Conservation (phyloP, 2,113 vertebrate species). For the Beaufortia kweichowensis region DNA sequence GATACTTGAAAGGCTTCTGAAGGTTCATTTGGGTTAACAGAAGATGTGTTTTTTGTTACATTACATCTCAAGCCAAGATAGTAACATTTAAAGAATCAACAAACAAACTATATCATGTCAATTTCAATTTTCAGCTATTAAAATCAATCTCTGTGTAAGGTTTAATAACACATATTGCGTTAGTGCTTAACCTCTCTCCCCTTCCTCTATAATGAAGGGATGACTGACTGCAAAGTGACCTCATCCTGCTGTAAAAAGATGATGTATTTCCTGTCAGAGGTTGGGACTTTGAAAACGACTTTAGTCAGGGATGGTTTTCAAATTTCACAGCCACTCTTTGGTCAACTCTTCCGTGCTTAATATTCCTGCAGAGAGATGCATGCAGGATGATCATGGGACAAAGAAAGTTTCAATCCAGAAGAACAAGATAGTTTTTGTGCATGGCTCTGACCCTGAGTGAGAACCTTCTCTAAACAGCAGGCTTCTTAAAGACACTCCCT, state of each 20-base stretch:
- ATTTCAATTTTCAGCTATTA: neutral
- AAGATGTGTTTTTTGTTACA: no score
- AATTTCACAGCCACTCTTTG: conserved; percentile 20
- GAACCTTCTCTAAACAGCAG: conserved; percentile 29
- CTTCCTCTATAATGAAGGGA: conserved; percentile 45
- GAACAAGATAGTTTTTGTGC: neutral
- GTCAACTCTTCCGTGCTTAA: conserved; percentile 24
- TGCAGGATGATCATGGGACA: neutral
- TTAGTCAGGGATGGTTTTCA: conserved; percentile 49
- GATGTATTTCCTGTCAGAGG: conserved; percentile 54
- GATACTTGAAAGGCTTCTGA: neutral
- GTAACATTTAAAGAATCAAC: no score
- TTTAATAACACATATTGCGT: conserved; percentile 18
- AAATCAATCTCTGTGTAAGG: conserved; percentile 3
- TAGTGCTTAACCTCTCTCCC: conserved; percentile 28
- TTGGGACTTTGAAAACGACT: conserved; percentile 42
- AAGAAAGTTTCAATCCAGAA: neutral
- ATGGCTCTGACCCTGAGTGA: neutral
- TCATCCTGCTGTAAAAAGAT: conserved; percentile 48
- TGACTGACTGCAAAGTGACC: conserved; percentile 52
- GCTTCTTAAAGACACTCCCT: conserved; percentile 18
- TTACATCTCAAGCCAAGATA: no score
- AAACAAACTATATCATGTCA: no score
- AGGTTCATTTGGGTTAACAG: no score
- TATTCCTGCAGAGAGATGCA: conserved; percentile 25